phyloP scores from a whole-genome alignment of 2,113 vertebrate genomes.

The Sander vitreus region DNA sequence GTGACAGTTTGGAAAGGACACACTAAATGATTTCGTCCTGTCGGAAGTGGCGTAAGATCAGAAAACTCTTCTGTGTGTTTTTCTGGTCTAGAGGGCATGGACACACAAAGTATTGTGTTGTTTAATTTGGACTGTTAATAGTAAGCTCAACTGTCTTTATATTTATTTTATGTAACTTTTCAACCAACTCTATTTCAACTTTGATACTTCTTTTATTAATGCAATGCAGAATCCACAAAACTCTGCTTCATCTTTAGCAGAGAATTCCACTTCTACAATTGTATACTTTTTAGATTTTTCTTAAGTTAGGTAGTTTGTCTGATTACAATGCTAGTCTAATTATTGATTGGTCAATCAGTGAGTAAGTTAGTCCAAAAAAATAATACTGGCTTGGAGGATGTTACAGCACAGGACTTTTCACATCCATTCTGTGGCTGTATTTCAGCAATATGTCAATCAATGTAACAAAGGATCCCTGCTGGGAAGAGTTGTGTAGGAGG shows the following conservation, averaged over 20 bases:
- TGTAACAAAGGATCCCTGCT: slow-evolving; percentile 29
- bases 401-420: neutral
- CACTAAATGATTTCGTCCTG: neutral
- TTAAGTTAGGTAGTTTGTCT: neutral
- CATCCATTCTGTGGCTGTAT: neutral
- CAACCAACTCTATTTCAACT: neutral
- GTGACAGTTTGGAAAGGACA: neutral
- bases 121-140: neutral
- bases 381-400: neutral
- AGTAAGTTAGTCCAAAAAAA: neutral
- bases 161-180: neutral
- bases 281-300: neutral
- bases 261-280: neutral
- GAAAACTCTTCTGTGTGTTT: neutral
- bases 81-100: neutral
- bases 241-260: neutral
- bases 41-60: neutral
- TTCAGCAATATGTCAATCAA: slow-evolving; percentile 46
- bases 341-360: neutral
- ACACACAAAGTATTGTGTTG: neutral
- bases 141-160: neutral
- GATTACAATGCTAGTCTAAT: neutral
- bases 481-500: slow-evolving; percentile 36
- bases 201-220: neutral
- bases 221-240: neutral